Percentiles rank a stretch among this genome's conserved stretches.
Conservation (phyloP, 2,888 invertebrate species). For the Schizaphis graminum region DNA sequence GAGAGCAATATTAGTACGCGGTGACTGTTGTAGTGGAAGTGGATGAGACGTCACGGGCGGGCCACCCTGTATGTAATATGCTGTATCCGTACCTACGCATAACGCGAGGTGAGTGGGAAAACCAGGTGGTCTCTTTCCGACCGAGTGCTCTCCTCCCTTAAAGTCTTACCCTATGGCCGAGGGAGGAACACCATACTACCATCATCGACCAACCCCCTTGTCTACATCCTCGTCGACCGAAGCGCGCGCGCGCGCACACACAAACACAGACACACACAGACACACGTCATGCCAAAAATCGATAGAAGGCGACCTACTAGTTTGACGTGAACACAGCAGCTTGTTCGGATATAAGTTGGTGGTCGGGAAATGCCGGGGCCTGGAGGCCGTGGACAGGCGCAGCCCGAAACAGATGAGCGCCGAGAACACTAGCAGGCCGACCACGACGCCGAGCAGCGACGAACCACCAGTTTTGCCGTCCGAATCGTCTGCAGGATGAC, state of each 20-base stretch:
- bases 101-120: conserved; percentile 1
- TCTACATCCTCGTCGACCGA: background rate
- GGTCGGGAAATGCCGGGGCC: conserved; percentile 82
- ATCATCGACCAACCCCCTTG: background rate
- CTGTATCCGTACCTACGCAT: background rate
- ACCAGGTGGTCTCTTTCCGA: conserved; percentile 34
- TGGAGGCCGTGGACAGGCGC: conserved; percentile 82
- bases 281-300: conserved; percentile 37
- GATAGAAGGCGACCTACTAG: conserved; percentile 62
- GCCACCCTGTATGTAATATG: background rate
- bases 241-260: background rate
- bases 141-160: background rate
- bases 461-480: conserved; percentile 58
- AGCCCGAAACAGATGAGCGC: conserved; percentile 91
- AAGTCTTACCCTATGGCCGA: background rate
- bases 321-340: conserved; percentile 65
- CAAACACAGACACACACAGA: background rate
- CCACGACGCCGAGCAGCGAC: conserved; percentile 82
- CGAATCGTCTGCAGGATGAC: conserved; percentile 50
- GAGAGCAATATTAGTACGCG: background rate
- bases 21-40: background rate
- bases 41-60: background rate
- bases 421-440: conserved; percentile 87
- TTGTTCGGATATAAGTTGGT: conserved; percentile 71
- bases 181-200: background rate